Conservation (phyloP, 2,888 invertebrate species). For the Isotomurus palustris region DNA sequence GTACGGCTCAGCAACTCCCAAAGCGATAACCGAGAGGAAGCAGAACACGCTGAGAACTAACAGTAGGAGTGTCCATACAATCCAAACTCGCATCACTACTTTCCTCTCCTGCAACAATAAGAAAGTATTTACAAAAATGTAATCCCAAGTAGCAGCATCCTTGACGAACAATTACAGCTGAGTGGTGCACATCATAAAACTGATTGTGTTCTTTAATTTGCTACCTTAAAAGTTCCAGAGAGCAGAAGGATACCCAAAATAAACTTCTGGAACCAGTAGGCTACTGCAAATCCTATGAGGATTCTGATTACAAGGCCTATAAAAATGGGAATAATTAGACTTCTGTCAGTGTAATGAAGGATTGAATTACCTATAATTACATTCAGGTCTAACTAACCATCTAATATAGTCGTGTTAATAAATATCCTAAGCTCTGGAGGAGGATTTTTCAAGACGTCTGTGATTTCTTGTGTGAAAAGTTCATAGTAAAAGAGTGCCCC, state of each 20-base stretch:
- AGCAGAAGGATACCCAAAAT: constrained; percentile 14
- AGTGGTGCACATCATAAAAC: too few species aligned
- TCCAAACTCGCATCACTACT: constrained; percentile 17
- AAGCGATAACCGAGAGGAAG: constrained; percentile 14
- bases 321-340: background rate
- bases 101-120: constrained; percentile 17
- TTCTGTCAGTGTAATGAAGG: background rate
- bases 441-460: constrained; percentile 12
- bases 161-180: background rate
- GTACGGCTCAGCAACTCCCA: constrained; percentile 20
- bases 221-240: constrained; percentile 17
- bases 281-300: constrained; percentile 5
- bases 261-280: constrained; percentile 25
- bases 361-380: background rate
- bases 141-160: background rate
- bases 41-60: constrained; percentile 16
- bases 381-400: constrained; percentile 4
- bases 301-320: constrained; percentile 10
- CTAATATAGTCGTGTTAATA: constrained; percentile 15
- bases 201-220: too few species aligned
- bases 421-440: constrained; percentile 9
- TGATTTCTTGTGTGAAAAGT: constrained; percentile 3
- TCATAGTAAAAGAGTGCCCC: constrained; percentile 24
- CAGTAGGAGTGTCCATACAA: constrained; percentile 22
- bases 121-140: background rate